Percentiles rank a stretch among this genome's conserved stretches.
phyloP scores from a whole-genome alignment of 2,888 invertebrate genomes.

The Dynastes hyllus region DNA sequence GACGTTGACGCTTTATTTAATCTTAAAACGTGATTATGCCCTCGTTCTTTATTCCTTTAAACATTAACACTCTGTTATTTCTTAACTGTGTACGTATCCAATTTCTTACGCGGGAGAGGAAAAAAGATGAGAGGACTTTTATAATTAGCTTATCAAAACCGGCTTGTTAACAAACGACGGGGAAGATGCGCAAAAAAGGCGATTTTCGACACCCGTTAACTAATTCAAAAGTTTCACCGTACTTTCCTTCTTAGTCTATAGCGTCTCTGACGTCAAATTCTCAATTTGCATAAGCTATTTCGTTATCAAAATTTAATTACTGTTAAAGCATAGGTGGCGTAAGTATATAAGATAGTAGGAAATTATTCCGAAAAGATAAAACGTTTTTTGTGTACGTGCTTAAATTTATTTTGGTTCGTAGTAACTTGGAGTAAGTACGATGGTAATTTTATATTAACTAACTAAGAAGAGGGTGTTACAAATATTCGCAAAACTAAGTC shows the following conservation, averaged over 20 bases:
- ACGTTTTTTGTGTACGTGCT: too few relatives aligned
- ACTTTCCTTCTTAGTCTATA: constrained; percentile 2
- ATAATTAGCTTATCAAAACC: constrained; percentile 47
- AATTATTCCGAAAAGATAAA: not conserved
- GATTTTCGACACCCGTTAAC: constrained; percentile 28
- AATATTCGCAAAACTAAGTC: too few relatives aligned
- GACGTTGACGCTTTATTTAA: constrained; percentile 10
- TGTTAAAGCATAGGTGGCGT: too few relatives aligned
- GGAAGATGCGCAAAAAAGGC: constrained; percentile 10
- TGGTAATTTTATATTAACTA: too few relatives aligned
- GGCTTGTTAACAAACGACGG: constrained; percentile 23
- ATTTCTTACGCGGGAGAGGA: not conserved
- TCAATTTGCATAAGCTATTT: constrained; percentile 11
- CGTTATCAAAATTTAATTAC: constrained; percentile 24
- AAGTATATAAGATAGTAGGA: not conserved
- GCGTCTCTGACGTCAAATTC: constrained; percentile 1
- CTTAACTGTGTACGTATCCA: constrained; percentile 13
- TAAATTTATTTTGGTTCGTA: too few relatives aligned
- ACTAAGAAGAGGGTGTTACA: too few relatives aligned
- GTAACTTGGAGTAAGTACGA: too few relatives aligned
- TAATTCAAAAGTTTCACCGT: constrained; percentile 11
- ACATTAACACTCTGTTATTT: constrained; percentile 17
- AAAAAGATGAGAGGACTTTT: constrained; percentile 34
- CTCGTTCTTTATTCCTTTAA: constrained; percentile 12
- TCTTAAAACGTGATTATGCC: constrained; percentile 7